phyloP scores from a whole-genome alignment of 2,113 vertebrate genomes.

The Chunga burmeisteri region DNA sequence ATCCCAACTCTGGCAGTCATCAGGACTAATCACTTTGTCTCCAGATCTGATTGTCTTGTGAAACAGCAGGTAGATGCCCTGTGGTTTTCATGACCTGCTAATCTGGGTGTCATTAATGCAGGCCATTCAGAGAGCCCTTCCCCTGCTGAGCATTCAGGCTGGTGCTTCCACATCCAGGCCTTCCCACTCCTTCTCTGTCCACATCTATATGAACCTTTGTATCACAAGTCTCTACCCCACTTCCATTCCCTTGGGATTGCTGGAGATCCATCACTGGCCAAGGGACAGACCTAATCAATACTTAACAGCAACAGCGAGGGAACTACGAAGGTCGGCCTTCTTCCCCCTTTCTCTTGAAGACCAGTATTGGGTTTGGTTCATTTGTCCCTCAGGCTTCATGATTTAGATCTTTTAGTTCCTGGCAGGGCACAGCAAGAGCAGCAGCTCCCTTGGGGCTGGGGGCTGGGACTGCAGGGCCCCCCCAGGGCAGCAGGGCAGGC shows the following conservation, averaged over 20 bases:
- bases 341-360: neutral
- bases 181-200: neutral
- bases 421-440: neutral
- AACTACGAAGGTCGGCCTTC: neutral
- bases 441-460: neutral
- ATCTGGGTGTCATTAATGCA: neutral
- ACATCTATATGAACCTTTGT: neutral
- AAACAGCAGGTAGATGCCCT: neutral
- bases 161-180: neutral
- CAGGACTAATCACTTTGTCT: neutral
- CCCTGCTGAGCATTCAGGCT: neutral
- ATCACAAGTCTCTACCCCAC: neutral
- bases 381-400: neutral
- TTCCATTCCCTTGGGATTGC: neutral
- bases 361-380: neutral
- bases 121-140: neutral
- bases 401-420: neutral
- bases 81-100: neutral
- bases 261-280: neutral
- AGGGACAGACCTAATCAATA: neutral
- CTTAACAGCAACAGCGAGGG: neutral
- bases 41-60: neutral
- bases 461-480: neutral
- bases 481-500: neutral
- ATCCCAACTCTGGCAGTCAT: neutral